Evolutionary conservation across 2,888 invertebrate genomes (phyloP), one percentile per base, ranked within the genome.

Genomic region (Amphipoea oculea): DNA sequence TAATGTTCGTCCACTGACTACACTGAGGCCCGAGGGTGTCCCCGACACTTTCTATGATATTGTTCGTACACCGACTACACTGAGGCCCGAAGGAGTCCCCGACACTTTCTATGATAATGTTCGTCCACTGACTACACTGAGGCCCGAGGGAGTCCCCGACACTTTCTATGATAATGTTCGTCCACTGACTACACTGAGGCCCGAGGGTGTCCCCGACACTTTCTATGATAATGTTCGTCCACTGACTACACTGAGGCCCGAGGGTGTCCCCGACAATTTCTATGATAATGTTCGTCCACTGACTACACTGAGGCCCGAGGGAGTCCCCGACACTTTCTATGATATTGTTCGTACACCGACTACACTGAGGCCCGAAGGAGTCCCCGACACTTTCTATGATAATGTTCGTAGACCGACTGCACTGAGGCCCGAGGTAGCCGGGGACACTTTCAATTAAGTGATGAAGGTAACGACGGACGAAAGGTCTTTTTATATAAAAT

Each of bases 401-500:
- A 9, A 9, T 42, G 42, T 9, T 1, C 42, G 42, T 42, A 9
- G 9, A 42, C 42, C 42, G 42, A 42, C 9, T 42, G 9, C 42
- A 42, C 9, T 42, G 9, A 42, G 9, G 29, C 20, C 5, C 42
- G 45, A 14, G 40, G 63, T 23, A 65, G 20, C 1, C n/a, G 51
- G 63, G 1, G 65, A 57, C 42, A 66, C 62, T 78, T 78, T 75
- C 79, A 84, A 86, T 86, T 84, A 84, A 70, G 83, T 86, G 72
- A 86, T 79, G 69, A 84, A 78, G 86, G 62, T 79, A 84, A 78
- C 86, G 86, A 78, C 78, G 68, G 75, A 68, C 75, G 66, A 76
- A 65, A 66, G 60, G 76, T 80, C 82, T 89, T 87, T 90, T 90
- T 90, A 89, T 83, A 85, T 80, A 81, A 88, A 91, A 91, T 89